A percentile compares a stretch with the other conserved stretches of the same genome.
Conservation (phyloP, 1,140 invertebrate species). For the Pseudachorutes palmiensis region DNA sequence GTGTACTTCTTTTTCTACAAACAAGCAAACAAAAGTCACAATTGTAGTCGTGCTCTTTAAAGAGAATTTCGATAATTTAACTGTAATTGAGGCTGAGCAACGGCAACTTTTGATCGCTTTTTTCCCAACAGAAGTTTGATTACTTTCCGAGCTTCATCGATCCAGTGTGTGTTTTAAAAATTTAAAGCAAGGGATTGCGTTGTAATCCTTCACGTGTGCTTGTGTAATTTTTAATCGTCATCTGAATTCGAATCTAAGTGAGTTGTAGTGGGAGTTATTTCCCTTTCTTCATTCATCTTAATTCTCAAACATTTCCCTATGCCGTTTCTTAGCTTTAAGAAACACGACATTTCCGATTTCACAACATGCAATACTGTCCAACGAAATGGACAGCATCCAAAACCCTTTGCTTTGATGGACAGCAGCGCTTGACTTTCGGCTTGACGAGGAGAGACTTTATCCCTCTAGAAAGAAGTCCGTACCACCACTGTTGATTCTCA, state of each 20-base stretch:
- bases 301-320: not conserved
- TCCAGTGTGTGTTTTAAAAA: too few relatives aligned
- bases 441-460: not conserved
- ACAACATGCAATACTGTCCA: not conserved
- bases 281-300: not conserved
- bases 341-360: slow-evolving; percentile 6
- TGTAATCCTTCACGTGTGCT: not conserved
- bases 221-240: not conserved
- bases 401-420: not conserved
- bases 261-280: not conserved
- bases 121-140: too few relatives aligned
- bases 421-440: not conserved
- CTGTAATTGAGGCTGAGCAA: not conserved
- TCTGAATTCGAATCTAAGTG: not conserved
- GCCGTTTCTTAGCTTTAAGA: not conserved
- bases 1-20: not conserved
- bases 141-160: too few relatives aligned
- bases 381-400: not conserved
- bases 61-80: not conserved
- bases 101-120: too few relatives aligned
- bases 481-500: not conserved
- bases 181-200: too few relatives aligned
- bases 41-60: not conserved
- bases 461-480: not conserved
- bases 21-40: not conserved